A percentile compares a stretch with the other conserved stretches of the same genome.
phyloP scores from a whole-genome alignment of 2,888 invertebrate species.

The Brenthis hecate region DNA sequence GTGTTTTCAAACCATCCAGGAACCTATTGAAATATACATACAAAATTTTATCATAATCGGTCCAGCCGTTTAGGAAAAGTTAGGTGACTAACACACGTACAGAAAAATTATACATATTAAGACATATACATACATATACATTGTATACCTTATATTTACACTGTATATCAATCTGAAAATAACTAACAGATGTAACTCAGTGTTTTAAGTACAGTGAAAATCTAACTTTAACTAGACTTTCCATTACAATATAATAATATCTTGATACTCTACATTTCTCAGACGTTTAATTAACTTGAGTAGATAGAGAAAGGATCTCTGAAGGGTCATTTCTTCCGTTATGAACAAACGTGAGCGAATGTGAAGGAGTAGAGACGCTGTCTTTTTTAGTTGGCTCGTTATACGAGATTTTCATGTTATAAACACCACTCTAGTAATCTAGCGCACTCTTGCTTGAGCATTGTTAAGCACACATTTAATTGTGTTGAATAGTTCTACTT shows the following conservation, averaged over 20 bases:
- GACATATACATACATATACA: too few relatives aligned
- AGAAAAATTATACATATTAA: too few relatives aligned
- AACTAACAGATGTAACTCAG: too few relatives aligned
- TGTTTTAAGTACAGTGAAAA: too few relatives aligned
- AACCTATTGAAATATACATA: too few relatives aligned
- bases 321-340: slow-evolving; percentile 56
- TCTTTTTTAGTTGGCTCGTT: slow-evolving; percentile 36
- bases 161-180: too few relatives aligned
- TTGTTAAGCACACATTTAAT: slow-evolving; percentile 17
- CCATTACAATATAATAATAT: slow-evolving; percentile 46
- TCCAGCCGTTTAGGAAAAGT: too few relatives aligned
- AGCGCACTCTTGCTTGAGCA: slow-evolving; percentile 24
- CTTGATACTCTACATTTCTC: slow-evolving; percentile 49
- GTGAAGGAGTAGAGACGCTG: slow-evolving; percentile 47
- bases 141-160: too few relatives aligned
- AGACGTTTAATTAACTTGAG: slow-evolving; percentile 68
- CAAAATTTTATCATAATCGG: too few relatives aligned
- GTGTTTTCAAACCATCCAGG: too few relatives aligned
- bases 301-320: slow-evolving; percentile 45
- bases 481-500: slow-evolving; percentile 14
- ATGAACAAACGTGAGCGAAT: slow-evolving; percentile 60
- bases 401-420: slow-evolving; percentile 37
- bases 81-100: too few relatives aligned
- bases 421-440: slow-evolving; percentile 27
- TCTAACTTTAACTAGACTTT: too few relatives aligned